These are phyloP conservation scores for Platysteira castanea DNA, from an alignment of 2,113 vertebrate species.

Conservation along the genomic window DNA sequence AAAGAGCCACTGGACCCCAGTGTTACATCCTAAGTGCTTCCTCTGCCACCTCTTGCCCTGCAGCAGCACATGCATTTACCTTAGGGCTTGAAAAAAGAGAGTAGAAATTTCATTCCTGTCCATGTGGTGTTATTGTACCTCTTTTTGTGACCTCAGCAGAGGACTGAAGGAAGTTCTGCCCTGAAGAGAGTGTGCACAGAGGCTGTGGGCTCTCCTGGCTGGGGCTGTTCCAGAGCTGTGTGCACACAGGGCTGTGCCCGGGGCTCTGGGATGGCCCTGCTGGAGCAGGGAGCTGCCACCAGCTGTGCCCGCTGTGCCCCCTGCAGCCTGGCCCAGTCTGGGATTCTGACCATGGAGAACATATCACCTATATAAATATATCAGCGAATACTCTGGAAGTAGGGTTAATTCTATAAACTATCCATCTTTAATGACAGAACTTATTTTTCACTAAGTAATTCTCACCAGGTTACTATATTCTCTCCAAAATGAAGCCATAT, in stretches of 20 bases:
- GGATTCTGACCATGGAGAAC: not conserved
- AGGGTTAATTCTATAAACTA: not conserved
- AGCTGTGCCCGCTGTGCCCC: too few relatives aligned
- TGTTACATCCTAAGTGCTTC: not conserved
- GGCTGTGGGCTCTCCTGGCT: not conserved
- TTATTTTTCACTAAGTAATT: not conserved
- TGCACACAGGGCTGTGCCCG: too few relatives aligned
- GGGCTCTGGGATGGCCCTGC: too few relatives aligned
- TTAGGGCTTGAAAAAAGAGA: not conserved
- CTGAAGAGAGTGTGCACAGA: accelerated
- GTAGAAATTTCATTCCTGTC: accelerated
- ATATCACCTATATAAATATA: not conserved
- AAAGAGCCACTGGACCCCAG: not conserved
- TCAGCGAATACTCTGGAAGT: not conserved
- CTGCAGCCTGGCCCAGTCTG: accelerated
- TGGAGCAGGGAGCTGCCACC: too few relatives aligned
- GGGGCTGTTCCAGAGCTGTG: too few relatives aligned
- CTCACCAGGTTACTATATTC: not conserved
- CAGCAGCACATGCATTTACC: not conserved
- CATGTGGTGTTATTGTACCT: not conserved
- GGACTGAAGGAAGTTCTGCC: not conserved
- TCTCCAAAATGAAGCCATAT: not conserved
- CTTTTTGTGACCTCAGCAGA: not conserved
- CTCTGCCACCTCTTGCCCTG: not conserved
- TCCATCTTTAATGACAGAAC: not conserved